phyloP scores from a whole-genome alignment of 1,140 invertebrate genomes.

The Phenacoccus solenopsis region DNA sequence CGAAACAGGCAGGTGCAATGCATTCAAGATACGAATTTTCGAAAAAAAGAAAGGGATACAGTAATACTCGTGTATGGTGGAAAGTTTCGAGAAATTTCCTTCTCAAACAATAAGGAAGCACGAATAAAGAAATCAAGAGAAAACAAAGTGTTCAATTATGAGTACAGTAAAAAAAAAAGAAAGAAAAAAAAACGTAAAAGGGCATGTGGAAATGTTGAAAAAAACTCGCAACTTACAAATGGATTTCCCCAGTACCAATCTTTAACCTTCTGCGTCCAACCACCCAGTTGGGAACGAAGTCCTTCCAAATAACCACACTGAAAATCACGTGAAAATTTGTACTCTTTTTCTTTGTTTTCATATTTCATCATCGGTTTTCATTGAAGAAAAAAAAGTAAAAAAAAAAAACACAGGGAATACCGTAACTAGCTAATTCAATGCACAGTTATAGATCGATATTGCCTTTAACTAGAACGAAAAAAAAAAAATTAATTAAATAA shows the following conservation, averaged over 20 bases:
- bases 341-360: not conserved
- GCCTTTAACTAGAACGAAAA: too few species aligned
- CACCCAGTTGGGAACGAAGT: constrained; percentile 77
- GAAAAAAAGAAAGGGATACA: too few species aligned
- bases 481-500: too few species aligned
- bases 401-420: too few species aligned
- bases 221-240: constrained; percentile 59
- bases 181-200: not conserved
- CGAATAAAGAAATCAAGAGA: constrained; percentile 33
- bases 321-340: constrained; percentile 28
- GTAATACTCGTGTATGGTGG: too few species aligned
- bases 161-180: not conserved
- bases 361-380: not conserved
- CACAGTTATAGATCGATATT: too few species aligned
- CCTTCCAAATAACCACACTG: constrained; percentile 82
- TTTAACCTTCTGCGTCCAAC: constrained; percentile 84
- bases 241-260: constrained; percentile 88
- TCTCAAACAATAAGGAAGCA: too few species aligned
- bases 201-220: not conserved
- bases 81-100: too few species aligned
- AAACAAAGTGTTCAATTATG: not conserved
- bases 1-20: too few species aligned
- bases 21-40: too few species aligned
- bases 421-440: too few species aligned
- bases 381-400: not conserved